Evolutionary conservation across 2,888 invertebrate genomes (phyloP), one percentile per base, ranked within the genome.

Genomic region (Drosophila percnosoma): DNA sequence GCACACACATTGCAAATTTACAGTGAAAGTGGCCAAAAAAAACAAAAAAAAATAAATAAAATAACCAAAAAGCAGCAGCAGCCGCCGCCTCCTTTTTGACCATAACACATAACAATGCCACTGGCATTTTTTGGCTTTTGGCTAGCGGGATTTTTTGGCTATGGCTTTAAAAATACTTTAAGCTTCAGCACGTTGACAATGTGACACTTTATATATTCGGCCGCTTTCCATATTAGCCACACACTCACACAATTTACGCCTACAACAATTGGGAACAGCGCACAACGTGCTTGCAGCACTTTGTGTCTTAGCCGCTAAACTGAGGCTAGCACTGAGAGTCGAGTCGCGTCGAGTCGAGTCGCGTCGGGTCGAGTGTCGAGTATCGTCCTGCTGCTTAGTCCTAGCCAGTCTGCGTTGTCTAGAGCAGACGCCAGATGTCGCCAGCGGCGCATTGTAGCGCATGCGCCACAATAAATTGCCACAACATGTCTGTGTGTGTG

Each of bases 21-120:
- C 80, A 84, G 84, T 83, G 84, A 84, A 84, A 84, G 84, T 83
- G 86, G 68, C 49, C 27, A 54, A 52, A 51, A 51, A 27, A 27
- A 6, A 38, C 8, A 38, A 18, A 15, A 38, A 38, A 18, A 15
- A 38, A 38, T 18, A 2, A 15, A 45, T 4, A 24, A 45, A 45
- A 53, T 33, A 66, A 18, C 31, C 11, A 63, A 68, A 54, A 48
- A 31, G 53, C 42, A 53, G 52, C 36, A 60, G 66, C 65, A 34
- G 72, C 67, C 67, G 73, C 65, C 76, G 69, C 76, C 70, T 75
- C 68, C 66, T 68, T 67, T 75, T 69, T 84, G 86, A 86, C 86
- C 86, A 86, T 67, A 84, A 73, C 75, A 82, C 83, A 85, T 73
- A 85, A 86, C 79, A 84, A 81, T 74, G 71, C 76, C 80, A 67